Base-by-base conservation (phyloP, 2,797 vertebrate species). In the Malacoraja senta region DNA sequence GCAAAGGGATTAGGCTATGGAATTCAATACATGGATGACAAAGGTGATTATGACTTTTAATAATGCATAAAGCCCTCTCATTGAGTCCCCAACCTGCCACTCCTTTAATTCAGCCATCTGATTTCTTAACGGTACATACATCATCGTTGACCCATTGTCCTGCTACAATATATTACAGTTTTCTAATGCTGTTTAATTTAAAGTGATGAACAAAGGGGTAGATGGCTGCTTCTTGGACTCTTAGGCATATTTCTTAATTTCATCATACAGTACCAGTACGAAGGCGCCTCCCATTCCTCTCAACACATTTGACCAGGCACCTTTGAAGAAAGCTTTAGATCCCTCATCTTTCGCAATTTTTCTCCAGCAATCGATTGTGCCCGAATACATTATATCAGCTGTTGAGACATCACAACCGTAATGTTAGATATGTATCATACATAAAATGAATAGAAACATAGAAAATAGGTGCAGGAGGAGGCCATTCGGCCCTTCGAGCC, bases 301-400 rank as follows among this genome's bases (percentile, higher is more conserved):
- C 96, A 99, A 95, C 94, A 99, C 99, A 32, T 99, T 99, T 93
- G 99, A 99, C 99, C 98, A 99, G 95, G 99, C 99, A 29, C 99
- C 99, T 96, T 99, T 99, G 96, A 99, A 99, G 97, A 99, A 99
- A 12, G 99, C 99, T 65, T 96, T 98, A 94, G 93, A 0, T 94
- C 99, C 99, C 96, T 99, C 99, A 35, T 99, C 98, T 96, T 99
- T 99, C 0, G 96, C 79, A 94, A 99, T 99, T 97, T 99, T 99
- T 97, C 38, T 98, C 99, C 99, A 99, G 96, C 98, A 99, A 95
- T 99, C 98, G 19, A 99, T 95, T 96, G 99, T 99, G 96, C 99
- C 98, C 94, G 96, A 97, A 96, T 99, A 99, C 99, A 99, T 99
- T 95, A 99, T 99, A 94, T 99, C 99, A 95, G 98, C 99, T 99